Evolutionary conservation across 2,888 invertebrate species (phyloP), one percentile per base, ranked within the genome.

Genomic region (Poecilobothrus nobilitatus): DNA sequence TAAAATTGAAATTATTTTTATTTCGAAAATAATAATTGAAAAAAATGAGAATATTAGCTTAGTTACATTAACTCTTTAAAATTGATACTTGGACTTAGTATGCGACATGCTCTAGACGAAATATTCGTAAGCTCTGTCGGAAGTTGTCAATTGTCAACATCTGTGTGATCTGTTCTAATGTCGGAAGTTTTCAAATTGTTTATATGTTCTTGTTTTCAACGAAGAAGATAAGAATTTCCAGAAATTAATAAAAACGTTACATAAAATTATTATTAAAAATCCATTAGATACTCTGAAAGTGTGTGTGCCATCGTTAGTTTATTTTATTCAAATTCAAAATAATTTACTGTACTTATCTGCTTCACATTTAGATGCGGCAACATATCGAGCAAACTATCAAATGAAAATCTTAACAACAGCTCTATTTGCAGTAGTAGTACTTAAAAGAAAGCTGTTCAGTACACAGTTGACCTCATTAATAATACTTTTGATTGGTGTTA

Each of bases 331-430:
- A n/a, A n/a, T n/a, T n/a, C n/a, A 99, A 83, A 99, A 99, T 81
- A 99, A 99, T 84, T 85, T 99, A 71, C 86, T 99, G 18, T 99
- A 97, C 81, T 87, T 99, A 33, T 97, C 98, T 1, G 94, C 97
- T 37, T 94, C 97, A 5, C 96, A 99, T 85, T 86, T 99, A 75
- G 98, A 99, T 84, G 98, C 98, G 67, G 98, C 98, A 21, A 99
- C 99, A 61, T 95, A 97, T 85, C 99, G 99, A 88, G 96, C 98
- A 12, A 96, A 97, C 69, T 98, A 98, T 84, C 98, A 98, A 81
- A 82, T 98, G 73, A 98, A 98, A 84, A 92, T 98, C 74, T 84
- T 98, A 20, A 98, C 98, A 18, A 98, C 98, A 12, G 98, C 98
- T 22, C 86, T 98, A 81, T 97, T 98, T 80, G 94, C 97, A 33